A percentile compares a stretch with the other conserved stretches of the same genome.
Conservation (phyloP, 2,888 invertebrate genomes). For the Machimus rusticus region DNA sequence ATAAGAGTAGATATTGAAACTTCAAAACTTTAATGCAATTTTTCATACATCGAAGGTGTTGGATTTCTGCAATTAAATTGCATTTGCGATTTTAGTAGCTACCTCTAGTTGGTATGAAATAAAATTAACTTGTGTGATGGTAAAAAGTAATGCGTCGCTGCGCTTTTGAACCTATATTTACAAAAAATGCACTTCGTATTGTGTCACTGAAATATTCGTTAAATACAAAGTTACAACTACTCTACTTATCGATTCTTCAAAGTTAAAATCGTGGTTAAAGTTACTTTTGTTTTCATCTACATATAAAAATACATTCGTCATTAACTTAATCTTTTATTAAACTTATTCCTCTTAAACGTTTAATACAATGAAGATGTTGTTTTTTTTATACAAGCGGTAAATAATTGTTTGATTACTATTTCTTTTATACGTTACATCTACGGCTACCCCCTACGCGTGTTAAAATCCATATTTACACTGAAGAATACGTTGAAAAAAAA, state of each 20-base stretch:
- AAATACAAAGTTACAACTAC: not conserved
- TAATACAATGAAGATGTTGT: slow-evolving; percentile 29
- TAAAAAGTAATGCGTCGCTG: not conserved
- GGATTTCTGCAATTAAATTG: not conserved
- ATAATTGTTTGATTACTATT: slow-evolving; percentile 5
- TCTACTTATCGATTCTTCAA: not conserved
- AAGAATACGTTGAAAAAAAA: not conserved
- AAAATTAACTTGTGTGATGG: not conserved
- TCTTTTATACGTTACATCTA: not conserved
- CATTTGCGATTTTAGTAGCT: not conserved
- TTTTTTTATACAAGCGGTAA: slow-evolving; percentile 27
- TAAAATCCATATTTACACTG: slow-evolving; percentile 23
- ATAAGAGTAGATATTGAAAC: not conserved
- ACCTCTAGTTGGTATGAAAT: not conserved
- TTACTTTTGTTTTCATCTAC: not conserved
- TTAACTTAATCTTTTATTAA: slow-evolving; percentile 30
- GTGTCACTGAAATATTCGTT: not conserved
- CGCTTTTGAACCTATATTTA: not conserved
- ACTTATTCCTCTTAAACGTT: slow-evolving; percentile 20
- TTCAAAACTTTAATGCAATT: slow-evolving; percentile 27
- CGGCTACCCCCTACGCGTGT: not conserved
- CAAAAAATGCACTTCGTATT: not conserved
- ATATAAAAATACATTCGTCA: slow-evolving; percentile 35
- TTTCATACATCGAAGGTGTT: not conserved
- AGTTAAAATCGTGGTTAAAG: not conserved